Evolutionary conservation across 1,140 invertebrate species (phyloP), one percentile per base, ranked within the genome.

Genomic region (Calephelis nemesis): DNA sequence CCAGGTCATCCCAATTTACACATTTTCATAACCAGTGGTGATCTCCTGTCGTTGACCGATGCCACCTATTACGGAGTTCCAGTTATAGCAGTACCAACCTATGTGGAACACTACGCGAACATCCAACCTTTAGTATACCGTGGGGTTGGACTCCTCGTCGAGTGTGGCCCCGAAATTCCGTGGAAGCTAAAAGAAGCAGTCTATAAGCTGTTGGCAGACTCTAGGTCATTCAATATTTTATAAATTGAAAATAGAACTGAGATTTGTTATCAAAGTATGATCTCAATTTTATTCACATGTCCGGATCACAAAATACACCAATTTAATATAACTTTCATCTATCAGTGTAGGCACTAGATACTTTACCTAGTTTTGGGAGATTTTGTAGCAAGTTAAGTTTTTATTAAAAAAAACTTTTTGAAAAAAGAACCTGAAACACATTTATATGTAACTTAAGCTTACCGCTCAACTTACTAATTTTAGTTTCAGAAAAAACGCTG

Each of bases 11-110:
- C 88, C 0, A 95, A 95, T 69, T 90, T 94, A 4, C 82, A 91
- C 49, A 79, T 92, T 1, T 94, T 96, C 65, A 94, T 96, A 47
- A 94, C 93, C 0, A 94, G 96, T 73, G 95, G 94, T 4, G 95
- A 95, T 7, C 79, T 94, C 11, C 85, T 94, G 40, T 94, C 95
- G 52, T 90, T 93, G 12, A 92, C 93, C 45, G 95, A 96, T 78
- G 92, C 95, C 0, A 91, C 95, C 47, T 93, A 94, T 76, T 91
- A 93, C 68, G 94, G 93, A 50, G 93, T 95, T 4, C 95, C 95
- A 0, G 75, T 95, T 4, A 83, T 96, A 7, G 94, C 93, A 2
- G 90, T 95, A 62, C 95, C 95, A 12, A 82, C 95, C 9, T 93
- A 93, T 30, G 92, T 88, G 2, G 94, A 95, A 84, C 95, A 96